phyloP scores from a whole-genome alignment of 2,113 vertebrate species.

The Dipodomys ordii region DNA sequence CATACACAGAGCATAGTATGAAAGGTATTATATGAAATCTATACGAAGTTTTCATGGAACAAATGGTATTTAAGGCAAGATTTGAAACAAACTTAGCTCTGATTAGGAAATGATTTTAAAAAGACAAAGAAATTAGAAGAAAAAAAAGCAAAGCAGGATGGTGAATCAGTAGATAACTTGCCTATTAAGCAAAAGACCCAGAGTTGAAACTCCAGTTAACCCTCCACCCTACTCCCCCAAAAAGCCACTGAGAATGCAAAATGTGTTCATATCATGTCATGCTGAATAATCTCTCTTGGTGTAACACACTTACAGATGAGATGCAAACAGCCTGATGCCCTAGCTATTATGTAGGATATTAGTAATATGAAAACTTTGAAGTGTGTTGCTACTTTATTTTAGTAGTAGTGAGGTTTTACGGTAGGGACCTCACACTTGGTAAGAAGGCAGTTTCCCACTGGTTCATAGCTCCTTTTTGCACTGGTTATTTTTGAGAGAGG shows the following conservation, averaged over 20 bases:
- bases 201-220: too few relatives aligned
- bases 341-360: neutral
- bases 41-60: neutral
- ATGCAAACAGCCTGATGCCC: neutral
- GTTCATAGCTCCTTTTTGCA: too few relatives aligned
- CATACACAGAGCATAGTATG: neutral
- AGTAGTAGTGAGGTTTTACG: too few relatives aligned
- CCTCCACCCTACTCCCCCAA: too few relatives aligned
- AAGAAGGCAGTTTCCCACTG: too few relatives aligned
- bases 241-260: neutral
- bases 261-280: neutral
- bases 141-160: neutral
- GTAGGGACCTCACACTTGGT: too few relatives aligned
- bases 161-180: neutral
- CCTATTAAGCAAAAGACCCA: too few relatives aligned
- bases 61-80: neutral
- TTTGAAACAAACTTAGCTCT: neutral
- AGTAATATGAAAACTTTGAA: too few relatives aligned
- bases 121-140: neutral
- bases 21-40: neutral
- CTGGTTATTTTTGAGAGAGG: too few relatives aligned
- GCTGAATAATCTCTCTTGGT: neutral
- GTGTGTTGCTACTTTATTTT: too few relatives aligned
- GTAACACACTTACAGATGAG: neutral
- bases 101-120: neutral